Percentiles rank a stretch among this genome's conserved stretches.
Evolutionary conservation across 2,797 vertebrate species (phyloP).

Genomic region (Sebastes cheni): DNA sequence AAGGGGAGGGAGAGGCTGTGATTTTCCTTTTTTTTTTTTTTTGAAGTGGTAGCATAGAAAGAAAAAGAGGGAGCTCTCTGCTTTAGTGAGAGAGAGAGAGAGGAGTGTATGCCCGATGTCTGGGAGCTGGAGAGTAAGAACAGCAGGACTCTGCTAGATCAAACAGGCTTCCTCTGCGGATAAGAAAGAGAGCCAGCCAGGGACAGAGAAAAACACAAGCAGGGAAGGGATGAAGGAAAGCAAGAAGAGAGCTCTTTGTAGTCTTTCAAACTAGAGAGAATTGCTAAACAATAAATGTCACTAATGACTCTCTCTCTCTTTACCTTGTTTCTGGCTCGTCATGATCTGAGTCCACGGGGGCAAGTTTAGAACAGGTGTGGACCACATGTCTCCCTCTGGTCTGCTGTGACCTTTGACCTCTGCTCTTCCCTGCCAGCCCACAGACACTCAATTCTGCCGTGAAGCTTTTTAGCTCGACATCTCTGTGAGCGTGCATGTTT

Average conservation of each 20-base stretch:
- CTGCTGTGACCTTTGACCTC: constrained; percentile 47
- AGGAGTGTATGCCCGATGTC: constrained; percentile 44
- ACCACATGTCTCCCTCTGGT: constrained; percentile 54
- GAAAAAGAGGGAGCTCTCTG: constrained; percentile 24
- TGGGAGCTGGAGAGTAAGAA: constrained; percentile 57
- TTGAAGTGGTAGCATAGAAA: not conserved
- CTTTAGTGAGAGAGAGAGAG: constrained; percentile 7
- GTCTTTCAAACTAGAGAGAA: constrained; percentile 28
- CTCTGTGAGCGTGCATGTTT: constrained; percentile 13
- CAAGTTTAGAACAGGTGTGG: constrained; percentile 56
- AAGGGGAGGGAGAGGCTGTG: not conserved
- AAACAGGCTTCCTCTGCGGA: constrained; percentile 74
- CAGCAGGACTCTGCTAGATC: constrained; percentile 73
- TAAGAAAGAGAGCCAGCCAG: constrained; percentile 50
- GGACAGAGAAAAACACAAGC: constrained; percentile 31
- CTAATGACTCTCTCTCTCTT: constrained; percentile 21
- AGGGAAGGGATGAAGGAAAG: constrained; percentile 36
- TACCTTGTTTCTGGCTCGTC: constrained; percentile 12
- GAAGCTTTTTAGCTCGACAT: constrained; percentile 1
- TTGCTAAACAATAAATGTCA: constrained; percentile 17
- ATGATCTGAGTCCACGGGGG: not conserved
- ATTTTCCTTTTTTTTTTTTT: constrained; percentile 25
- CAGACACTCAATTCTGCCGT: not conserved
- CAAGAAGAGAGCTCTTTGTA: constrained; percentile 39
- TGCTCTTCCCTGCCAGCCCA: not conserved